phyloP scores from a whole-genome alignment of 2,113 vertebrate species.

The Prietella phreatophila region DNA sequence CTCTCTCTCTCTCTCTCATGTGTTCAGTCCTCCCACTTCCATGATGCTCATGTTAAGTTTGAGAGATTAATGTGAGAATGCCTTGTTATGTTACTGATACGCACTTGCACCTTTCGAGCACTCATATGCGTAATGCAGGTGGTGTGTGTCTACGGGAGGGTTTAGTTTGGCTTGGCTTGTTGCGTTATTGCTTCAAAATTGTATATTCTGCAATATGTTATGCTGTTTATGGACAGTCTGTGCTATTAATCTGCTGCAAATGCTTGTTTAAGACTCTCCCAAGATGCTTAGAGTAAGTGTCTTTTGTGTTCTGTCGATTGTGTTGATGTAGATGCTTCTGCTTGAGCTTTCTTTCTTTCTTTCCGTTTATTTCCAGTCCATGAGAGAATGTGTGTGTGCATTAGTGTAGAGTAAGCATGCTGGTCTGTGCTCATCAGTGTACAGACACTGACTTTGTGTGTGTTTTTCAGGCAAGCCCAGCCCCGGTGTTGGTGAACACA shows the following conservation, averaged over 20 bases:
- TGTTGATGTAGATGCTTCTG: neutral
- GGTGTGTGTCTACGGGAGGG: slow-evolving; percentile 37
- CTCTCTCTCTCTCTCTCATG: neutral
- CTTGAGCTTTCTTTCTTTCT: neutral
- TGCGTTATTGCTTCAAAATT: slow-evolving; percentile 43
- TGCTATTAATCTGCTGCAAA: slow-evolving; percentile 68
- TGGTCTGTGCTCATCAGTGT: neutral
- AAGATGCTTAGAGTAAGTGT: slow-evolving; percentile 72
- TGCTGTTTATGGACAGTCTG: slow-evolving; percentile 63
- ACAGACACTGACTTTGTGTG: slow-evolving; percentile 41
- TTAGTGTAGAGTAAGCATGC: neutral
- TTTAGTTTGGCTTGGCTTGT: slow-evolving; percentile 41
- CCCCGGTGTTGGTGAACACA: slow-evolving; percentile 93
- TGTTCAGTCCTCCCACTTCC: slow-evolving; percentile 42
- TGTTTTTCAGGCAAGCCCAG: slow-evolving; percentile 89
- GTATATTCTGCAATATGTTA: slow-evolving; percentile 60
- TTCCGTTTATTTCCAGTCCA: neutral
- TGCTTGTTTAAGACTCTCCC: slow-evolving; percentile 69
- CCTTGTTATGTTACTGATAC: slow-evolving; percentile 35
- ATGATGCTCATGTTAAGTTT: slow-evolving; percentile 44
- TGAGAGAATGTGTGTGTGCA: neutral
- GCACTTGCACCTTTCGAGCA: slow-evolving; percentile 23
- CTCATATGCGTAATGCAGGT: slow-evolving; percentile 22
- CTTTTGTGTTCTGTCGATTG: neutral
- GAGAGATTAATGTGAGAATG: slow-evolving; percentile 38